Evolutionary conservation across 2,797 vertebrate species (phyloP).

Genomic region (Alauda arvensis): DNA sequence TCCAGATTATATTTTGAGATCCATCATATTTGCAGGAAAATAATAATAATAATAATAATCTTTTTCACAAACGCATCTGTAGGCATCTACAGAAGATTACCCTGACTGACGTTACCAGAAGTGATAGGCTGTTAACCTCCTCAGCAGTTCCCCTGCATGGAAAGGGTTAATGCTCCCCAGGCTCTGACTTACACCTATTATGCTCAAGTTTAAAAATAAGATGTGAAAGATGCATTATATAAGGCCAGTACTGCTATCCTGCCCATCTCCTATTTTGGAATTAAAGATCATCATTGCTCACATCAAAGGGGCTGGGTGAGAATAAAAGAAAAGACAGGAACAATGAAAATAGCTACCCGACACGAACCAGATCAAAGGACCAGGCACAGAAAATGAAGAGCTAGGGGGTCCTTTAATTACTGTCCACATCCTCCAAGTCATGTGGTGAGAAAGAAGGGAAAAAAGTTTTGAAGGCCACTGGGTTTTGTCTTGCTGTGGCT

Average conservation of each 20-base stretch:
- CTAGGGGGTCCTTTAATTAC: conserved; percentile 95
- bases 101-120: background rate
- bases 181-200: conserved; percentile 63
- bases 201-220: conserved; percentile 75
- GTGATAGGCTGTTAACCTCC: background rate
- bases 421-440: conserved; percentile 87
- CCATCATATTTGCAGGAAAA: conserved; percentile 47
- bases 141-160: background rate
- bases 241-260: conserved; percentile 71
- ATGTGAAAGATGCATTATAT: conserved; percentile 74
- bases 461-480: conserved; percentile 85
- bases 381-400: conserved; percentile 83
- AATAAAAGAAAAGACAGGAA: conserved; percentile 79
- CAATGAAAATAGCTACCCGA: conserved; percentile 82
- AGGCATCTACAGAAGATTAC: conserved; percentile 17
- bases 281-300: conserved; percentile 87
- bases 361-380: conserved; percentile 92
- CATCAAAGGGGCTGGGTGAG: conserved; percentile 82
- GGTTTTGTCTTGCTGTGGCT: conserved; percentile 78
- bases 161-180: conserved; percentile 45
- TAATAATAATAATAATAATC: conserved; percentile 14
- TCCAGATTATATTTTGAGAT: conserved; percentile 72
- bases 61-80: background rate
- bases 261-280: conserved; percentile 83
- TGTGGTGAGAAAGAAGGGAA: conserved; percentile 76